These are phyloP conservation scores for Argentina silus DNA, from an alignment of 2,797 vertebrate species.

Conservation along the genomic window DNA sequence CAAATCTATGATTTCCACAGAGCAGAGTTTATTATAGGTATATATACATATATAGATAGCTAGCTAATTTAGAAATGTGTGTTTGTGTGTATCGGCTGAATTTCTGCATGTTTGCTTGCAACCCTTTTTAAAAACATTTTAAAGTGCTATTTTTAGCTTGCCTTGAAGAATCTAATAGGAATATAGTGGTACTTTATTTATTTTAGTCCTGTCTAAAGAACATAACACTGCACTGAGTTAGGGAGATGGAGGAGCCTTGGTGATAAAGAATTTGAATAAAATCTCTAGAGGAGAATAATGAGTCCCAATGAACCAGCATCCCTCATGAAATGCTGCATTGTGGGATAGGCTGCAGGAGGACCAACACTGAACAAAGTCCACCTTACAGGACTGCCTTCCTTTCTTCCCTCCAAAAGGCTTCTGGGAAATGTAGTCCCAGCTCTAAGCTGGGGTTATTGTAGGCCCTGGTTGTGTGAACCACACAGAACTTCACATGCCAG, in stretches of 20 bases:
- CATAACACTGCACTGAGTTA: conserved; percentile 37
- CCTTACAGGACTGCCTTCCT: conserved; percentile 8
- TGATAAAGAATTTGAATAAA: conserved; percentile 34
- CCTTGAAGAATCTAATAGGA: conserved; percentile 62
- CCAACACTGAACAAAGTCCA: conserved; percentile 24
- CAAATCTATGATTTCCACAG: conserved; percentile 73
- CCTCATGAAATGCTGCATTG: conserved; percentile 31
- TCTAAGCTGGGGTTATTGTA: conserved; percentile 25
- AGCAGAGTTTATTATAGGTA: conserved; percentile 69
- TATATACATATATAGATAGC: conserved; percentile 56
- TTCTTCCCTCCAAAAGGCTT: conserved; percentile 20
- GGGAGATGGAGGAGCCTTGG: conserved; percentile 25
- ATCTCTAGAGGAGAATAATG: conserved; percentile 39
- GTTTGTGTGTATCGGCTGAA: conserved; percentile 74
- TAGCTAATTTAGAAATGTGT: conserved; percentile 71
- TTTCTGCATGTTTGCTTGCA: conserved; percentile 82
- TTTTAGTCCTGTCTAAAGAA: conserved; percentile 58
- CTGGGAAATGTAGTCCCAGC: conserved; percentile 42
- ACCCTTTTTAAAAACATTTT: conserved; percentile 66
- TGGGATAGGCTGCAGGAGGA: conserved; percentile 6
- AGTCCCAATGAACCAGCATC: conserved; percentile 53
- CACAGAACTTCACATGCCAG: conserved; percentile 34
- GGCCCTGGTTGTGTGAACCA: conserved; percentile 22
- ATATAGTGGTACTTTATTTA: conserved; percentile 60
- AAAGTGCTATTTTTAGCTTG: conserved; percentile 73